These are phyloP conservation scores for Mastigias papua DNA, from an alignment of 30 jellyfish, hydroid and myxozoan species.

Conservation along the genomic window DNA sequence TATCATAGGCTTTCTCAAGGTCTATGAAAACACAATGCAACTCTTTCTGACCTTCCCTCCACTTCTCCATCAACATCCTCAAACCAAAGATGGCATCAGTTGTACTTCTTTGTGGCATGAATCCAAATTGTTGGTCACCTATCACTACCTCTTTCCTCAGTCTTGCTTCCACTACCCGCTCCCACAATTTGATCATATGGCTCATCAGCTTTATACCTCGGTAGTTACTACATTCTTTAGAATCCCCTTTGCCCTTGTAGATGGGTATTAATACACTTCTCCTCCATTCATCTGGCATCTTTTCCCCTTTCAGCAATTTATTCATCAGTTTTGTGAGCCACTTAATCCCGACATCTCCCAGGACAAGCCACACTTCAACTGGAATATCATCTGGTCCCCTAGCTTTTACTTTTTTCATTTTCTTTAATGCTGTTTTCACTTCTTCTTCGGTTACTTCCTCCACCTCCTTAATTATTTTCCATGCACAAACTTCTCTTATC, in stretches of 20 bases:
- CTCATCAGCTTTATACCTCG: constrained; percentile 1
- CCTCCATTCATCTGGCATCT: constrained; percentile 37
- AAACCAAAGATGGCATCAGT: neutral
- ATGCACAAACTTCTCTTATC: neutral
- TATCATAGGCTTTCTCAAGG: constrained; percentile 47
- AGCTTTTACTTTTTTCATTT: constrained; percentile 12
- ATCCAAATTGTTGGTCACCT: neutral
- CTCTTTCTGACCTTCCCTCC: neutral
- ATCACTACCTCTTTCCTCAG: neutral
- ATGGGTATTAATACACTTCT: constrained; percentile 16
- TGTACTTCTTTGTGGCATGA: constrained; percentile 4
- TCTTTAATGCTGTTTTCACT: constrained; percentile 11
- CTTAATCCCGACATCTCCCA: constrained; percentile 6
- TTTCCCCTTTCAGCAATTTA: neutral
- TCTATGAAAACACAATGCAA: constrained; percentile 37
- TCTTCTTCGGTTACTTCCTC: constrained; percentile 22
- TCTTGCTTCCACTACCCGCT: neutral
- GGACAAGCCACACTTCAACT: neutral
- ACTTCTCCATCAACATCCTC: constrained; percentile 20
- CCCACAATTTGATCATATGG: neutral
- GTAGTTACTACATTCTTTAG: neutral
- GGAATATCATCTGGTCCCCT: constrained; percentile 16
- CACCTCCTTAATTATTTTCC: neutral
- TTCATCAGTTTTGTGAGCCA: neutral
- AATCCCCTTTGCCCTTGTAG: neutral